Evolutionary conservation across 2,113 vertebrate species (phyloP).

Genomic region (Pollimyrus isidori): DNA sequence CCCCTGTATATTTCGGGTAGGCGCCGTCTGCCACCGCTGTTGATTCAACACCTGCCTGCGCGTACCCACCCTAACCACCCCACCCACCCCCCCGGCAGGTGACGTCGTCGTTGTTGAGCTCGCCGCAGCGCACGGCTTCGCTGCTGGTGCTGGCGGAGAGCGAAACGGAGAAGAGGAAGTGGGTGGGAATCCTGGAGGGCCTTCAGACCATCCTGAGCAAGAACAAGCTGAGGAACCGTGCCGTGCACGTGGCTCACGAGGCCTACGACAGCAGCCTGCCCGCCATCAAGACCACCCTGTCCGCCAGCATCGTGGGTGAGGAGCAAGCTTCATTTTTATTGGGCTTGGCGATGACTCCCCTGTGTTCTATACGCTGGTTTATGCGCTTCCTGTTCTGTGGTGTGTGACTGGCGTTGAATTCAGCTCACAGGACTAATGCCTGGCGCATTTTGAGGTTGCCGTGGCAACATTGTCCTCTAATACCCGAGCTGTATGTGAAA

Average conservation of each 20-base stretch:
- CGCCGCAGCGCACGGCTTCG: constrained; percentile 73
- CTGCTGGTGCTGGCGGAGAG: constrained; percentile 88
- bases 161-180: constrained; percentile 88
- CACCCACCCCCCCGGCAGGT: constrained; percentile 61
- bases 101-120: constrained; percentile 77
- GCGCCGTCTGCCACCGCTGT: background rate
- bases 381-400: background rate
- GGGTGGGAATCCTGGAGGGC: constrained; percentile 90
- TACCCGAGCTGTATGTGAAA: background rate
- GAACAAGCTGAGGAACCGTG: constrained; percentile 74
- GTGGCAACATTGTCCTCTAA: background rate
- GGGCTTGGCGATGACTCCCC: background rate
- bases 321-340: background rate
- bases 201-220: constrained; percentile 83
- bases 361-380: background rate
- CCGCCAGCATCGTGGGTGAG: constrained; percentile 80
- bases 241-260: constrained; percentile 81
- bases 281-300: constrained; percentile 79
- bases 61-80: background rate
- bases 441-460: background rate
- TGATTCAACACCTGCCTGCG: background rate
- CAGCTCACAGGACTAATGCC: background rate
- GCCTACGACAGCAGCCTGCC: constrained; percentile 90
- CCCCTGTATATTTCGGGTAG: constrained; percentile 94
- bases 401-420: background rate